These are phyloP conservation scores for Ostrea edulis DNA, from an alignment of 1,140 invertebrate species.

Conservation along the genomic window DNA sequence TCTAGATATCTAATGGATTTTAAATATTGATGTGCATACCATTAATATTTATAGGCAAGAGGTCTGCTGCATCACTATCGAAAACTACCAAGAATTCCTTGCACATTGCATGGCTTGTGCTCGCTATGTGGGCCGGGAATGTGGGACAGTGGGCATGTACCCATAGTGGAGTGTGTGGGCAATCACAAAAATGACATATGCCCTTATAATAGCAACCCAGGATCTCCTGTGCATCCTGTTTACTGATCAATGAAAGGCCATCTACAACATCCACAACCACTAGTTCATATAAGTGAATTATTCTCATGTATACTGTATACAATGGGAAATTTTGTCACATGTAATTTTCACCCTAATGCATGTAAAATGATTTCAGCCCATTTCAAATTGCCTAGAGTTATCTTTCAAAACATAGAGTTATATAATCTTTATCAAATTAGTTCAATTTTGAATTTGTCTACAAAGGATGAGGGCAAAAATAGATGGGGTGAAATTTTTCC, in stretches of 20 bases:
- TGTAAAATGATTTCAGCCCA: too few relatives aligned
- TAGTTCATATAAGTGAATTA: not conserved
- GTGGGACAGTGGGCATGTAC: slow-evolving; percentile 92
- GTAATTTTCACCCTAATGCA: too few relatives aligned
- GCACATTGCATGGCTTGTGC: slow-evolving; percentile 91
- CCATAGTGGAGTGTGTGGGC: slow-evolving; percentile 78
- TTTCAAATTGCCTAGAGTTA: too few relatives aligned
- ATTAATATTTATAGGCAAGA: slow-evolving; percentile 84
- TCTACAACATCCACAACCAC: not conserved
- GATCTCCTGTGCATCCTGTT: slow-evolving; percentile 39
- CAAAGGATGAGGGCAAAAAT: too few relatives aligned
- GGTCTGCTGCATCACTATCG: slow-evolving; percentile 94
- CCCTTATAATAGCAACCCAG: slow-evolving; percentile 70
- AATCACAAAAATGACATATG: slow-evolving; percentile 71
- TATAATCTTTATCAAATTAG: too few relatives aligned
- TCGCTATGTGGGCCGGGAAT: slow-evolving; percentile 93
- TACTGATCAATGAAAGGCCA: not conserved
- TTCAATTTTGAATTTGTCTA: too few relatives aligned
- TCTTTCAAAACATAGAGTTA: too few relatives aligned
- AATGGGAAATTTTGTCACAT: too few relatives aligned
- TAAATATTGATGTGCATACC: not conserved
- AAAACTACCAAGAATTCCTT: slow-evolving; percentile 90
- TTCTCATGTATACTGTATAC: too few relatives aligned
- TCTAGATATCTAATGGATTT: not conserved
- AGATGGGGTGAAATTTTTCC: too few relatives aligned